Evolutionary conservation across 2,888 invertebrate species (phyloP).

Genomic region (Dryococelus australis): DNA sequence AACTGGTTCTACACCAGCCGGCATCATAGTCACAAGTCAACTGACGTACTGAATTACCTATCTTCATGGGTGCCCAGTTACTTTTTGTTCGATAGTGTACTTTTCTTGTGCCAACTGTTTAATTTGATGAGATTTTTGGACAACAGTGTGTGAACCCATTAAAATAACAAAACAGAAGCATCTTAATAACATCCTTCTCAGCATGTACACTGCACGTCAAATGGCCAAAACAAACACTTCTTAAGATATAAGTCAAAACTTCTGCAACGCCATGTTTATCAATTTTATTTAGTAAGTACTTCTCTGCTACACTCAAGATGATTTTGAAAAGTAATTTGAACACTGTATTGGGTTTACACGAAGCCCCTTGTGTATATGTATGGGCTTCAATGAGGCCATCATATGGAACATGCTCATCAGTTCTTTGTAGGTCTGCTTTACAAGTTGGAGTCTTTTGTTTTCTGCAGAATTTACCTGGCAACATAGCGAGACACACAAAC

Average conservation of each 20-base stretch:
- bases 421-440: background rate
- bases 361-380: background rate
- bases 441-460: background rate
- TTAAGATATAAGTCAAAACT: background rate
- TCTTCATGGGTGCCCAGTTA: no score
- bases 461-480: background rate
- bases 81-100: background rate
- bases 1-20: no score
- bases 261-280: background rate
- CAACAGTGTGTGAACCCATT: background rate
- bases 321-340: background rate
- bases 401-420: background rate
- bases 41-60: no score
- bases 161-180: background rate
- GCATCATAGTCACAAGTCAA: no score
- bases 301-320: background rate
- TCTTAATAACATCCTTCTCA: background rate
- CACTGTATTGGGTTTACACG: background rate
- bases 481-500: background rate
- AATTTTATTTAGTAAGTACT: background rate
- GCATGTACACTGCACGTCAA: background rate
- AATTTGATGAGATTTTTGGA: background rate
- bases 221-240: background rate
- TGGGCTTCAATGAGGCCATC: background rate
- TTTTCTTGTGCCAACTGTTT: background rate